phyloP scores from a whole-genome alignment of 1,140 invertebrate genomes.

The Drosophila bipectinata region DNA sequence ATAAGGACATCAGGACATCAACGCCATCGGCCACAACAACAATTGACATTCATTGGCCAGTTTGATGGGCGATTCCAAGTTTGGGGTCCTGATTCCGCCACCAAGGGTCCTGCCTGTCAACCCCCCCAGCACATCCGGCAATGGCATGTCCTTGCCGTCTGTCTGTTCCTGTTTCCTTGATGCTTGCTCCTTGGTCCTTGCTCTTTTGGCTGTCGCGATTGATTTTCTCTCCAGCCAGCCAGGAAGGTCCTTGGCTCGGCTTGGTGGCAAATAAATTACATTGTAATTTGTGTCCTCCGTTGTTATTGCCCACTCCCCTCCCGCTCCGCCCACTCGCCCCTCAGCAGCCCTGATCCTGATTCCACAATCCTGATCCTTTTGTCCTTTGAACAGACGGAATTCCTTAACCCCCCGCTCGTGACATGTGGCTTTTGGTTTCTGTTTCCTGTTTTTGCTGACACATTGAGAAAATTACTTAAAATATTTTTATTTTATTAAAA shows the following conservation, averaged over 20 bases:
- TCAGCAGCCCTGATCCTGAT: conserved; percentile 24
- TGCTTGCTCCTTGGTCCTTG: conserved; percentile 54
- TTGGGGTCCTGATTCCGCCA: conserved; percentile 11
- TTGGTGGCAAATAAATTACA: conserved; percentile 81
- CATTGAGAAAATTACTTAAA: neutral
- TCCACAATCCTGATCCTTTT: conserved; percentile 40
- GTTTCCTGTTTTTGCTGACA: neutral
- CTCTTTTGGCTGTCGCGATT: conserved; percentile 67
- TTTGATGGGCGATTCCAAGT: conserved; percentile 54
- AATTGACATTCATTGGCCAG: conserved; percentile 81
- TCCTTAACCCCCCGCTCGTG: neutral
- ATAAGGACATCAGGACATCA: conserved; percentile 36
- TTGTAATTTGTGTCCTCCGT: conserved; percentile 79
- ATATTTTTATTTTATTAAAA: too few species aligned
- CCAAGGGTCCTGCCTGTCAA: neutral
- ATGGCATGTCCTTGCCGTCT: conserved; percentile 28
- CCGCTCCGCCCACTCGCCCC: too few species aligned
- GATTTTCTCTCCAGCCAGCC: conserved; percentile 63
- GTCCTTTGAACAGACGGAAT: conserved; percentile 1
- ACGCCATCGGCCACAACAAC: conserved; percentile 59
- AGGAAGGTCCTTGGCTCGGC: conserved; percentile 29
- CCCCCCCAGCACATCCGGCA: conserved; percentile 4
- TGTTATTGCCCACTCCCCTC: conserved; percentile 28
- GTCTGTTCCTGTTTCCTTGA: neutral
- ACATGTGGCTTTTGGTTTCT: neutral